phyloP scores from a whole-genome alignment of 2,888 invertebrate species.

The Xylocampa areola region DNA sequence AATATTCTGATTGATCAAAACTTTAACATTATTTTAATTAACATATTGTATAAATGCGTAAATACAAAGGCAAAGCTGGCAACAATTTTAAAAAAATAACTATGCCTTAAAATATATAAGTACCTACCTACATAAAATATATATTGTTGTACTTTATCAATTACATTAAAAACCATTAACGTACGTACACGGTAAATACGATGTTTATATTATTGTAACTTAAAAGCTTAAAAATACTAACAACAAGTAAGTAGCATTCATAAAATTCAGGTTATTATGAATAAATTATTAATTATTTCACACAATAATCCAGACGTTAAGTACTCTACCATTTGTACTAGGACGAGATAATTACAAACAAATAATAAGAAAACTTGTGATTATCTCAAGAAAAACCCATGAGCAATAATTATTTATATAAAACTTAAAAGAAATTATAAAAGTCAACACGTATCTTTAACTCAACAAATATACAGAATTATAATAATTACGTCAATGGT shows the following conservation, averaged over 20 bases:
- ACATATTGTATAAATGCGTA: constrained; percentile 7
- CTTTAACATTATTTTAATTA: neutral
- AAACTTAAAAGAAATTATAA: neutral
- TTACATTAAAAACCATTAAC: too few relatives aligned
- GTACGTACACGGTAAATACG: too few relatives aligned
- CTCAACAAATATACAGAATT: constrained; percentile 16
- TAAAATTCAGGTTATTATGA: too few relatives aligned
- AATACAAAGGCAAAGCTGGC: constrained; percentile 33
- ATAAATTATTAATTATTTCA: too few relatives aligned
- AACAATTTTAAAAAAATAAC: constrained; percentile 12
- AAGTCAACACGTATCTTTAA: constrained; percentile 6
- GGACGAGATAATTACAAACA: too few relatives aligned
- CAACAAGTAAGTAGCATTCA: too few relatives aligned
- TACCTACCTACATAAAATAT: constrained; percentile 6
- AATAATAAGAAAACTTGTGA: too few relatives aligned
- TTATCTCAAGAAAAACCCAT: neutral
- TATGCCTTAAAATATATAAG: neutral
- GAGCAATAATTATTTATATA: neutral
- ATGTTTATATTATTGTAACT: too few relatives aligned
- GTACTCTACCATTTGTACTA: too few relatives aligned
- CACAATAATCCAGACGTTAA: too few relatives aligned
- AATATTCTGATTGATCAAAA: too few relatives aligned
- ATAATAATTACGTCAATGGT: constrained; percentile 13
- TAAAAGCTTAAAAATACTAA: too few relatives aligned
- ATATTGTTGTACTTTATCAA: constrained; percentile 48